Percentiles rank a stretch among this genome's conserved stretches.
phyloP scores from a whole-genome alignment of 2,888 invertebrate genomes.

The Mimachlamys varia region DNA sequence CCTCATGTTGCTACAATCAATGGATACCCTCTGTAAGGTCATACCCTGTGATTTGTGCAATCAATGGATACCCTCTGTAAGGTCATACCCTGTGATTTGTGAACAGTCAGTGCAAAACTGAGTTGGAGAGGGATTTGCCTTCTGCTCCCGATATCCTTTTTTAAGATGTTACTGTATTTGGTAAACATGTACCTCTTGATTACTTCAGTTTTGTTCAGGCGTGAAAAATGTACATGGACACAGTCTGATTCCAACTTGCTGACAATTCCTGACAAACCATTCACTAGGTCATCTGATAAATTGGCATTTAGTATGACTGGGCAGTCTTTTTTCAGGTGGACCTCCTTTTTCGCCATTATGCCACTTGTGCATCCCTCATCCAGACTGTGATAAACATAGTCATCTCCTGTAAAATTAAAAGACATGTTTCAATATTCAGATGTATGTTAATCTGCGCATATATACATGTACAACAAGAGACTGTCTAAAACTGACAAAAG shows the following conservation, averaged over 20 bases:
- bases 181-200: not conserved
- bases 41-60: constrained; percentile 47
- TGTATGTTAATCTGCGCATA: no score
- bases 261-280: not conserved
- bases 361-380: not conserved
- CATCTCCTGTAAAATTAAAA: constrained; percentile 23
- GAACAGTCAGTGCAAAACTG: constrained; percentile 40
- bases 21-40: constrained; percentile 37
- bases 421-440: no score
- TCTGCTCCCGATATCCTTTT: constrained; percentile 28
- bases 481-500: no score
- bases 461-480: no score
- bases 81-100: constrained; percentile 47
- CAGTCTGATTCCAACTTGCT: not conserved
- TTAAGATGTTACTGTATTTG: not conserved
- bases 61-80: constrained; percentile 39
- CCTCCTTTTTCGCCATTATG: not conserved
- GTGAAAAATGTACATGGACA: constrained; percentile 10
- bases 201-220: not conserved
- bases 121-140: constrained; percentile 40
- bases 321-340: not conserved
- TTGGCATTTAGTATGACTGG: not conserved
- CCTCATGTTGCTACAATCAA: constrained; percentile 43
- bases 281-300: not conserved
- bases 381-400: not conserved